These are phyloP conservation scores for Eupithecia subumbrata DNA, from an alignment of 2,888 invertebrate genomes.

Conservation along the genomic window DNA sequence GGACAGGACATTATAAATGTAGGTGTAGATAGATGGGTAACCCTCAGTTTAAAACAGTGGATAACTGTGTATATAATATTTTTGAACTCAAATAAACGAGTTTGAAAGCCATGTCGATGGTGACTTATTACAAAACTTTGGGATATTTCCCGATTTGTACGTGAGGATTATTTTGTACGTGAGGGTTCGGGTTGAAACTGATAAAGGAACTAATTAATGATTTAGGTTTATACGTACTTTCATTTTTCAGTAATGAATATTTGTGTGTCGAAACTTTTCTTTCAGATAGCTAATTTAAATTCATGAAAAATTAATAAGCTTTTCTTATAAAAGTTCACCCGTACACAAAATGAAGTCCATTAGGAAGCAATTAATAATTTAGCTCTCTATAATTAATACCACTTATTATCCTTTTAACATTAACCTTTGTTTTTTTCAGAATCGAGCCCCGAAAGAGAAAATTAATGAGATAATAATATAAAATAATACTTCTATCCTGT, in stretches of 20 bases:
- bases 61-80: background rate
- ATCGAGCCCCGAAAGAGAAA: conserved; percentile 61
- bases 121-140: background rate
- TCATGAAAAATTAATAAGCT: background rate
- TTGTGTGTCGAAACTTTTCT: background rate
- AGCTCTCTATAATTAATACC: background rate
- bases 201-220: background rate
- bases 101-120: conserved; percentile 1
- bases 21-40: background rate
- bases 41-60: background rate
- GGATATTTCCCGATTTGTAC: background rate
- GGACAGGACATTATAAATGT: background rate
- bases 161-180: background rate
- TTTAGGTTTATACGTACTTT: background rate
- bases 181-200: background rate
- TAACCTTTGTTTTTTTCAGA: conserved; percentile 59
- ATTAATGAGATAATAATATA: conserved; percentile 38
- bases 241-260: background rate
- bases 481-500: background rate
- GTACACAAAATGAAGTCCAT: background rate
- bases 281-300: background rate
- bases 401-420: conserved; percentile 26
- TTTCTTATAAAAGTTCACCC: background rate
- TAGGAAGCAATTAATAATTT: background rate
- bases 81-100: background rate